Evolutionary conservation across 2,113 vertebrate species (phyloP).

Genomic region (Gambusia affinis): DNA sequence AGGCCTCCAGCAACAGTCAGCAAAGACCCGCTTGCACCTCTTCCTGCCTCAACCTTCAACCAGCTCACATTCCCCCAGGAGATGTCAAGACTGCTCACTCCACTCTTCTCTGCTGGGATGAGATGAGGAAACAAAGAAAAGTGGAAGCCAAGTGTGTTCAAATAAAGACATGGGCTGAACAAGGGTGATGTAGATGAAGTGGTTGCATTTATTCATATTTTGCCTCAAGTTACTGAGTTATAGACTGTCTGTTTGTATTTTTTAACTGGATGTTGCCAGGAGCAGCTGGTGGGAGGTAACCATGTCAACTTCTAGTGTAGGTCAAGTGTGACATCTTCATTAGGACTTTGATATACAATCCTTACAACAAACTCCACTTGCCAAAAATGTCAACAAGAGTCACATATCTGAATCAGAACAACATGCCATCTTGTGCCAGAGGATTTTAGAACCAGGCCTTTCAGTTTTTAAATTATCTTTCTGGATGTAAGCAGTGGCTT

Average conservation of each 20-base stretch:
- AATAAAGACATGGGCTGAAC: conserved; percentile 11
- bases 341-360: background rate
- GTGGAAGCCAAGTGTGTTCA: background rate
- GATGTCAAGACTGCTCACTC: conserved; percentile 47
- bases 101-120: conserved; percentile 20
- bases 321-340: too few relatives aligned
- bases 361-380: background rate
- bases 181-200: conserved; percentile 13
- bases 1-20: conserved; percentile 57
- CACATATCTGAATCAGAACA: too few relatives aligned
- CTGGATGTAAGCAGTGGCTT: too few relatives aligned
- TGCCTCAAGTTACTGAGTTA: background rate
- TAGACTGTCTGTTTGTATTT: background rate
- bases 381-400: too few relatives aligned
- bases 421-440: too few relatives aligned
- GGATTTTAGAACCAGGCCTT: too few relatives aligned
- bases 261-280: background rate
- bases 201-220: conserved; percentile 3
- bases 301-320: conserved; percentile 14
- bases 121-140: conserved; percentile 38
- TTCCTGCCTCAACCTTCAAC: conserved; percentile 39
- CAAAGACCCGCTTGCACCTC: conserved; percentile 33
- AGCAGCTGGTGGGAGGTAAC: background rate
- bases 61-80: conserved; percentile 35
- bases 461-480: too few relatives aligned